A percentile compares a stretch with the other conserved stretches of the same genome.
phyloP scores from a whole-genome alignment of 1,140 invertebrate genomes.

The Papilio dardanus region DNA sequence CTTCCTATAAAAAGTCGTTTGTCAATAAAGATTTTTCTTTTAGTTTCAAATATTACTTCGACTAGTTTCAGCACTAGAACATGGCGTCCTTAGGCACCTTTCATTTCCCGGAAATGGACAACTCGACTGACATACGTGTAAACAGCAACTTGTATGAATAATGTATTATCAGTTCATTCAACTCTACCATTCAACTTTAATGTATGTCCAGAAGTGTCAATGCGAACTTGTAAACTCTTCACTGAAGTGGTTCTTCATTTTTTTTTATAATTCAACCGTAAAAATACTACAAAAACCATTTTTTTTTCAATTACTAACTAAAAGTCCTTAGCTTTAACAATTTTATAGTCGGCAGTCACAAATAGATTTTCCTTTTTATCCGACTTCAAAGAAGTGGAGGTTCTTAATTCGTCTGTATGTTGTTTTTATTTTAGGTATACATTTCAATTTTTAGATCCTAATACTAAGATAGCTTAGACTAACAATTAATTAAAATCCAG shows the following conservation, averaged over 20 bases:
- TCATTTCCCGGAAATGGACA: constrained; percentile 27
- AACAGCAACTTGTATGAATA: neutral
- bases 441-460: too few species aligned
- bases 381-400: too few species aligned
- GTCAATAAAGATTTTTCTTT: neutral
- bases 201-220: neutral
- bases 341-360: too few species aligned
- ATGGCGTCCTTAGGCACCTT: constrained; percentile 26
- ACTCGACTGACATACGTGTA: neutral
- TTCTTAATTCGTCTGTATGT: too few species aligned
- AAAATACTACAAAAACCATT: too few species aligned
- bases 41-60: constrained; percentile 16
- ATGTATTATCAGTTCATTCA: constrained; percentile 33
- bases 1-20: constrained; percentile 4
- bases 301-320: too few species aligned
- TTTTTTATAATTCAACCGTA: neutral
- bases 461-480: too few species aligned
- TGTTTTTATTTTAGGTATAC: too few species aligned
- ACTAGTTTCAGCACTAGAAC: constrained; percentile 18
- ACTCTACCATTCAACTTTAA: constrained; percentile 11
- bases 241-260: neutral
- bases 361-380: too few species aligned
- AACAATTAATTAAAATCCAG: too few species aligned
- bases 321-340: too few species aligned
- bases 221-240: neutral